Conservation (phyloP, 2,888 invertebrate genomes). For the Lithodes maja region DNA sequence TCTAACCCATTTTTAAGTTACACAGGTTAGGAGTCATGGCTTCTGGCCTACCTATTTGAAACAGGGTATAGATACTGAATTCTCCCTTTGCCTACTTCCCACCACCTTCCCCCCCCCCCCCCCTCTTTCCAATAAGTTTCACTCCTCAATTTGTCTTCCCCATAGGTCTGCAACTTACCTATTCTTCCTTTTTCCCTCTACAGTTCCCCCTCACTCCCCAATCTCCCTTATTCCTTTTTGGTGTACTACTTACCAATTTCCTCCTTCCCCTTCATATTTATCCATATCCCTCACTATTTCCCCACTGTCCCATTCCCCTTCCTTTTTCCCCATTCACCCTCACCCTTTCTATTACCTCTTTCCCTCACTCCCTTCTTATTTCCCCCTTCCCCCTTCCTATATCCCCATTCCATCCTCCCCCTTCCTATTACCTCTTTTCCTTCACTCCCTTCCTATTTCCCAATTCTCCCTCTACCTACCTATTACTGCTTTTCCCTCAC, state of each 20-base stretch:
- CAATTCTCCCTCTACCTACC: neutral
- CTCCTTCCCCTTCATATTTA: constrained; percentile 4
- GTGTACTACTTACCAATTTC: neutral
- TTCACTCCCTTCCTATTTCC: neutral
- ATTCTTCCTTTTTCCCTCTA: neutral
- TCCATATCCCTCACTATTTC: neutral
- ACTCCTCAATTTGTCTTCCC: neutral
- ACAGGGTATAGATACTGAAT: no score
- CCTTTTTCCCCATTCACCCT: neutral
- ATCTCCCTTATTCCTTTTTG: neutral
- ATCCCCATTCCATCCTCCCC: neutral
- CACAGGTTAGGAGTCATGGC: no score
- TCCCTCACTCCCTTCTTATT: neutral
- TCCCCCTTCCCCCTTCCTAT: neutral
- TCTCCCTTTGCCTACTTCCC: neutral
- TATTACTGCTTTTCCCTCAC: neutral
- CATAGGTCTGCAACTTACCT: neutral
- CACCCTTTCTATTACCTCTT: neutral
- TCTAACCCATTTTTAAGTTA: no score
- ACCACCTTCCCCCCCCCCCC: neutral
- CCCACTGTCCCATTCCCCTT: neutral
- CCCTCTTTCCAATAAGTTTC: no score
- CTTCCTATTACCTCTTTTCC: neutral
- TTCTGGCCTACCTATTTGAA: no score
- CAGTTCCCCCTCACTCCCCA: neutral